Percentiles rank a stretch among this genome's conserved stretches.
phyloP scores from a whole-genome alignment of 2,113 vertebrate species.

The Conger conger region DNA sequence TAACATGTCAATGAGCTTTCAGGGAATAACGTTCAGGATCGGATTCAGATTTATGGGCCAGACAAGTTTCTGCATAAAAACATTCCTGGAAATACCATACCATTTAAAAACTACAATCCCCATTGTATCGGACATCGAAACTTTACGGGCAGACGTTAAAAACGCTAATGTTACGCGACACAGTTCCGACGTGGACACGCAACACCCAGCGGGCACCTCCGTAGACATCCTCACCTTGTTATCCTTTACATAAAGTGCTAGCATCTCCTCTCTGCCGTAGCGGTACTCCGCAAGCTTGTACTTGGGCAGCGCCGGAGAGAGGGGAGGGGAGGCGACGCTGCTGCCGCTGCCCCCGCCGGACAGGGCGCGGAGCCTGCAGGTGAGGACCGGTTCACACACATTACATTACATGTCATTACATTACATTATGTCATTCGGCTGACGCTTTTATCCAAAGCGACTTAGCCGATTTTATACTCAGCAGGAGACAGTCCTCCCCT shows the following conservation, averaged over 20 bases:
- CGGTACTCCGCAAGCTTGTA: slow-evolving; percentile 99
- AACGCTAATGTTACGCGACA: not conserved
- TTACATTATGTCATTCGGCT: too few relatives aligned
- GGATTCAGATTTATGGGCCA: too few relatives aligned
- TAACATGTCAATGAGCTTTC: not conserved
- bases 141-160: not conserved
- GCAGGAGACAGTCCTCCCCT: too few relatives aligned
- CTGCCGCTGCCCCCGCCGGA: slow-evolving; percentile 80
- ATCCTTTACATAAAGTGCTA: slow-evolving; percentile 99
- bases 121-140: not conserved
- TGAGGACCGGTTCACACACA: slow-evolving; percentile 6
- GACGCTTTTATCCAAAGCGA: too few relatives aligned
- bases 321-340: slow-evolving; percentile 86
- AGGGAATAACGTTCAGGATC: too few relatives aligned
- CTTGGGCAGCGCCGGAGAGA: slow-evolving; percentile 96
- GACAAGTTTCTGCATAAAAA: too few relatives aligned
- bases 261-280: slow-evolving; percentile 98
- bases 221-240: slow-evolving; percentile 79
- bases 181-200: not conserved
- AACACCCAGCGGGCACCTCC: not conserved
- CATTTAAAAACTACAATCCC: not conserved
- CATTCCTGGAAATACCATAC: not conserved
- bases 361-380: slow-evolving; percentile 88
- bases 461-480: too few relatives aligned
- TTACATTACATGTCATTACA: too few relatives aligned